Evolutionary conservation across 2,797 vertebrate genomes (phyloP).

Genomic region (Tenualosa ilisha): DNA sequence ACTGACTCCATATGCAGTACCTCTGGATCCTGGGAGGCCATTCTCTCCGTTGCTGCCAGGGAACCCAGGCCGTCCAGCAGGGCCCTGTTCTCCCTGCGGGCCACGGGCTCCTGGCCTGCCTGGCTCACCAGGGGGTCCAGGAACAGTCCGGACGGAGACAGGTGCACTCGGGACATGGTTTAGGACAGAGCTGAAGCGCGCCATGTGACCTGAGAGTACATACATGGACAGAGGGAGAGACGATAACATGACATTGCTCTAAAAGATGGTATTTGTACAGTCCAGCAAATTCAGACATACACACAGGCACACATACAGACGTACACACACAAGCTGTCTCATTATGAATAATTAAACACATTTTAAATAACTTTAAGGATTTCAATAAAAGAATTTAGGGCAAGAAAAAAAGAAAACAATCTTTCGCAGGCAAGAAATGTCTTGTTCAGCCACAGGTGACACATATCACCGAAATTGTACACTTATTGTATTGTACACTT

Average conservation of each 20-base stretch:
- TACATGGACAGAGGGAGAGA: conserved; percentile 4
- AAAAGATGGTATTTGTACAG: background rate
- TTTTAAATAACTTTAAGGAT: too few relatives aligned
- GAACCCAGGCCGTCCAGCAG: conserved; percentile 88
- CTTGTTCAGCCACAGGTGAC: too few relatives aligned
- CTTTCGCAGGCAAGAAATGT: background rate
- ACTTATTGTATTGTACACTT: too few relatives aligned
- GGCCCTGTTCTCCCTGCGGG: conserved; percentile 89
- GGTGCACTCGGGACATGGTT: conserved; percentile 89
- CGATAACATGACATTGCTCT: background rate
- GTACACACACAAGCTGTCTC: background rate
- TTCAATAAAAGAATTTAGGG: background rate
- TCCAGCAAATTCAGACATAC: background rate
- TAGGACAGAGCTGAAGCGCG: conserved; percentile 89
- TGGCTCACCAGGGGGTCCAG: conserved; percentile 90
- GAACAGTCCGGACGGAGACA: conserved; percentile 79
- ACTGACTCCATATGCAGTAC: conserved; percentile 61
- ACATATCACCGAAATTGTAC: too few relatives aligned
- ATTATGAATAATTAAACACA: background rate
- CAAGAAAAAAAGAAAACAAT: background rate
- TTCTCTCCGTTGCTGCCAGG: conserved; percentile 89
- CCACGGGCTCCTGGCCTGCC: conserved; percentile 84
- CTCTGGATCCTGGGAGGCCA: conserved; percentile 90
- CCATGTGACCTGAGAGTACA: conserved; percentile 84
- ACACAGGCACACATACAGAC: conserved; percentile 13